Evolutionary conservation across 2,888 invertebrate species (phyloP).

Genomic region (Eumacrocentrus americanus): DNA sequence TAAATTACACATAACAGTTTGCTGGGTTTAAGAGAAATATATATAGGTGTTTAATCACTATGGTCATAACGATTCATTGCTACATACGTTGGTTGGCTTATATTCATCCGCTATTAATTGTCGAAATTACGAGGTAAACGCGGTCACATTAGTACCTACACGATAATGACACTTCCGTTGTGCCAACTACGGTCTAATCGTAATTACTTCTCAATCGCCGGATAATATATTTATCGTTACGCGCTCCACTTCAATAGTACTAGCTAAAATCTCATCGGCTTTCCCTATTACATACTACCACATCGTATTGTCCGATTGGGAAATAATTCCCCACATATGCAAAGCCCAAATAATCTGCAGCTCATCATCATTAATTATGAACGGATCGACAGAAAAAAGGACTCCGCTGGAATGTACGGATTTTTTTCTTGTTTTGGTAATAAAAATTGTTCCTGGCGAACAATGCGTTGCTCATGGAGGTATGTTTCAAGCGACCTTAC

Average conservation of each 20-base stretch:
- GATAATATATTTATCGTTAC: conserved; percentile 7
- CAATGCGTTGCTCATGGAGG: conserved; percentile 45
- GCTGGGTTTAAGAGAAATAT: not conserved
- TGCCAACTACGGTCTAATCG: not conserved
- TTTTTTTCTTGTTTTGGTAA: conserved; percentile 1
- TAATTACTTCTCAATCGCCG: conserved; percentile 17
- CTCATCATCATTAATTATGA: not conserved
- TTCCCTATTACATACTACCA: not conserved
- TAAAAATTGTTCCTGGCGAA: conserved; percentile 40
- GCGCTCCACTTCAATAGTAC: conserved; percentile 5
- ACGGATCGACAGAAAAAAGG: not conserved
- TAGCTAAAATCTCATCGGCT: not conserved
- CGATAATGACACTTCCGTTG: conserved; percentile 13
- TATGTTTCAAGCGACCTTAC: conserved; percentile 46
- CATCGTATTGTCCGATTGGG: not conserved
- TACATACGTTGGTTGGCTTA: conserved; percentile 8
- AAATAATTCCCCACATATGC: not conserved
- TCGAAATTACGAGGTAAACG: conserved; percentile 17
- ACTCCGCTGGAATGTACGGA: no score
- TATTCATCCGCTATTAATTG: conserved; percentile 19
- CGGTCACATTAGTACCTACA: conserved; percentile 16
- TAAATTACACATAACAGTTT: no score
- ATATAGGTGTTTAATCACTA: not conserved
- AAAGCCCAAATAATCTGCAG: not conserved
- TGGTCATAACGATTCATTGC: conserved; percentile 6